These are phyloP conservation scores for Mesorhabditis belari DNA, from an alignment of 2,888 invertebrate species.

Conservation along the genomic window DNA sequence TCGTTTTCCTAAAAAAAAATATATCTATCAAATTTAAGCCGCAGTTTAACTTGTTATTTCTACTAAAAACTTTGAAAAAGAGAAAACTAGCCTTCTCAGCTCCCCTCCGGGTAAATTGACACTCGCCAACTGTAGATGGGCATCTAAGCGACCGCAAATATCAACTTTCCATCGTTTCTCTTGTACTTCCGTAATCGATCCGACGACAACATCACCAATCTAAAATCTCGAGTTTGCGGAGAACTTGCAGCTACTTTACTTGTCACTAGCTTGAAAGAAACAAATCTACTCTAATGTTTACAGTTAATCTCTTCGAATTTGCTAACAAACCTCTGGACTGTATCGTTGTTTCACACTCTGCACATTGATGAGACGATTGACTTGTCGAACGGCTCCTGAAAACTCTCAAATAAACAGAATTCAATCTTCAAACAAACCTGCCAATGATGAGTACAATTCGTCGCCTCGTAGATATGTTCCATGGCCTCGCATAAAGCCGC, in stretches of 20 bases:
- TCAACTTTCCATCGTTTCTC: constrained; percentile 56
- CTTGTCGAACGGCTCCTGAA: constrained; percentile 71
- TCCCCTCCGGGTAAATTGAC: constrained; percentile 94
- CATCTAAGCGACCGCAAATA: constrained; percentile 78
- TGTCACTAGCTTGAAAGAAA: no score
- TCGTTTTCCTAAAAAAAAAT: no score
- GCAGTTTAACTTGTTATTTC: no score
- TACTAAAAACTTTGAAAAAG: no score
- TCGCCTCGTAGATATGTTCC: constrained; percentile 77
- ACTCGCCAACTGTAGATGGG: constrained; percentile 77
- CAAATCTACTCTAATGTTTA: no score
- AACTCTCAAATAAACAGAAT: neutral
- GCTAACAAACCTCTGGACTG: constrained; percentile 46
- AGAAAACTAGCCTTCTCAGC: constrained; percentile 62
- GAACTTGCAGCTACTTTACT: no score
- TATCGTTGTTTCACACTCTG: constrained; percentile 83
- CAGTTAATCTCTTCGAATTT: neutral
- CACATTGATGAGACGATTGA: constrained; percentile 87
- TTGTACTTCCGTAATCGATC: constrained; percentile 85
- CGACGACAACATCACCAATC: constrained; percentile 92
- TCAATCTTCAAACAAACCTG: constrained; percentile 64
- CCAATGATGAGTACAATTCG: constrained; percentile 78
- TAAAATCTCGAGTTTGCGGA: neutral
- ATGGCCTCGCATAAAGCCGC: constrained; percentile 68
- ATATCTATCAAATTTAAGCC: no score